These are phyloP conservation scores for Myrmecophaga tridactyla DNA, from an alignment of 2,113 vertebrate species.

Conservation along the genomic window DNA sequence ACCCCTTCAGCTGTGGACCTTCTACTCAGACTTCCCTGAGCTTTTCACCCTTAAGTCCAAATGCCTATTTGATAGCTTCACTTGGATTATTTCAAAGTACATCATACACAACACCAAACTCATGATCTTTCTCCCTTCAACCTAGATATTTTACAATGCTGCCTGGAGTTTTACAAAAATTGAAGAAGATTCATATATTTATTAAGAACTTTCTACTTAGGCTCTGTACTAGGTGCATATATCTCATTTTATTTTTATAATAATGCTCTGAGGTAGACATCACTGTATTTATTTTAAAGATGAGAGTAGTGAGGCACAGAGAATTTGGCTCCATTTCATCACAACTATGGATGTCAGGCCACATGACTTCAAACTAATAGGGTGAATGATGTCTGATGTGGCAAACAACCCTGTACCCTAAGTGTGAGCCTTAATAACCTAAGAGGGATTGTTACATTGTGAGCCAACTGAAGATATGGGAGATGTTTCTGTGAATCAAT, in stretches of 20 bases:
- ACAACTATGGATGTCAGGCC: neutral
- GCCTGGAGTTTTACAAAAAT: neutral
- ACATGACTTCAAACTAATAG: neutral
- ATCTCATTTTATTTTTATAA: conserved; percentile 8
- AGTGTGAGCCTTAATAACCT: neutral
- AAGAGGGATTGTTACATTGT: neutral
- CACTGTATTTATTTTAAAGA: conserved; percentile 12
- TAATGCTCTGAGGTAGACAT: neutral
- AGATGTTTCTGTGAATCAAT: neutral
- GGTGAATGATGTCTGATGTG: neutral
- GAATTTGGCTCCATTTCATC: neutral
- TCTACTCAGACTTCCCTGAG: neutral
- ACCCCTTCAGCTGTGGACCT: neutral
- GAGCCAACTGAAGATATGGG: neutral
- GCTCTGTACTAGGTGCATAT: neutral
- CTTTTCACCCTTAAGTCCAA: neutral
- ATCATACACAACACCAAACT: conserved; percentile 1
- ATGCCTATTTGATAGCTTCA: neutral
- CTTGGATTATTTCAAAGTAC: neutral
- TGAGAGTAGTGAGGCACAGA: no score
- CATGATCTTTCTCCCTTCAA: neutral
- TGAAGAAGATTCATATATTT: neutral
- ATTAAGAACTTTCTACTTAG: neutral
- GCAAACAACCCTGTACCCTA: neutral
- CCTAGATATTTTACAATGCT: neutral